Evolutionary conservation across 2,888 invertebrate species (phyloP).

Genomic region (Drosophila melanosoma): DNA sequence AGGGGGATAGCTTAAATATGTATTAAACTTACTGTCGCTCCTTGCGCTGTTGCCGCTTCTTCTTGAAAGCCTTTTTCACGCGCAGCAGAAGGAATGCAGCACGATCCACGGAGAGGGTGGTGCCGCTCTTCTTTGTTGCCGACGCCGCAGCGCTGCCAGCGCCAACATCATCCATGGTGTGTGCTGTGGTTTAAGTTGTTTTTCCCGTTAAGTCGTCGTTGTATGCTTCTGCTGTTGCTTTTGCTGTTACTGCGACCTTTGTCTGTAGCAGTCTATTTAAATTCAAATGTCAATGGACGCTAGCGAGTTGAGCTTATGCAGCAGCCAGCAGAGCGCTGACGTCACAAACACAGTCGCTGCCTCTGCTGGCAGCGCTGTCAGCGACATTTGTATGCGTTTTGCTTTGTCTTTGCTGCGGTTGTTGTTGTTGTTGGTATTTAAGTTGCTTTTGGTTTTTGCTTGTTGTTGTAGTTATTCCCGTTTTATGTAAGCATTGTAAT

Average conservation of each 20-base stretch:
- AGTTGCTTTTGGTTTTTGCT: constrained; percentile 13
- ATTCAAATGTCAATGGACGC: constrained; percentile 59
- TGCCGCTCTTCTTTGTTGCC: constrained; percentile 78
- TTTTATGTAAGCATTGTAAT: constrained; percentile 36
- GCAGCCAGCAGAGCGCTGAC: constrained; percentile 23
- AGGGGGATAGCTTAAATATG: constrained; percentile 1
- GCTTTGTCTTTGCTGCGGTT: constrained; percentile 17
- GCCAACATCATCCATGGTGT: constrained; percentile 62
- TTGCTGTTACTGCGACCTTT: constrained; percentile 19
- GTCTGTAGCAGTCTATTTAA: constrained; percentile 29
- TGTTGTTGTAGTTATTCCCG: constrained; percentile 17
- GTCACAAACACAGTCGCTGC: constrained; percentile 21
- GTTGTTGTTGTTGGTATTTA: constrained; percentile 14
- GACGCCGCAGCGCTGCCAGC: constrained; percentile 51
- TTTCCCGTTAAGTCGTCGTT: constrained; percentile 10
- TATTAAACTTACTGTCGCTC: constrained; percentile 91
- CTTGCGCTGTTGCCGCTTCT: constrained; percentile 94
- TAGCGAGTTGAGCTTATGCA: constrained; percentile 25
- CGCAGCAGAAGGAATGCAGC: constrained; percentile 94
- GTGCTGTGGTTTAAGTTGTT: constrained; percentile 33
- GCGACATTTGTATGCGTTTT: constrained; percentile 68
- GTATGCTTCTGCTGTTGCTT: constrained; percentile 3
- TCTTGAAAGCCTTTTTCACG: constrained; percentile 95
- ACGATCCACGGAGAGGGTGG: constrained; percentile 92
- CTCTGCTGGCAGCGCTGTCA: constrained; percentile 30